Evolutionary conservation across 2,113 vertebrate genomes (phyloP).

Genomic region (Nannobrachium achirus): DNA sequence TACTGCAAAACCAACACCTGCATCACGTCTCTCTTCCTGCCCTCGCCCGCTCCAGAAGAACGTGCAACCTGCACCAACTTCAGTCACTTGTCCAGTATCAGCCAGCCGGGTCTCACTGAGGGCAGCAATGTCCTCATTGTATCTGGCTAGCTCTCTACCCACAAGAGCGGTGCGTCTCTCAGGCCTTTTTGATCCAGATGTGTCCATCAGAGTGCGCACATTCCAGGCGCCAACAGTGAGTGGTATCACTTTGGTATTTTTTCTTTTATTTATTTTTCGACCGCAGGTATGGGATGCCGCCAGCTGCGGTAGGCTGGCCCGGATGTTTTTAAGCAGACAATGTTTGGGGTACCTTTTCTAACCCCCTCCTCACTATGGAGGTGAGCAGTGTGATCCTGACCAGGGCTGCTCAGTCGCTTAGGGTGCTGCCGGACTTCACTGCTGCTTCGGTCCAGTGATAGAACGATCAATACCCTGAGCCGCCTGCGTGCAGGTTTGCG

Average conservation of each 20-base stretch:
- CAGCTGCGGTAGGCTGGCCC: slow-evolving; percentile 15
- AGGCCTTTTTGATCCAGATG: neutral
- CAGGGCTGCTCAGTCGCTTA: slow-evolving; percentile 24
- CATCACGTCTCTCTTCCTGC: no score
- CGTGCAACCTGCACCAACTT: no score
- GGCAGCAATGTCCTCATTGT: no score
- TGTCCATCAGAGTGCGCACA: no score
- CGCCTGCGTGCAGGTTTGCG: no score
- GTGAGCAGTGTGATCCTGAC: slow-evolving; percentile 30
- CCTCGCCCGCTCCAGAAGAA: no score
- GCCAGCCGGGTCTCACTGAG: no score
- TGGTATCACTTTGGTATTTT: neutral
- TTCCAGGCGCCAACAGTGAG: no score
- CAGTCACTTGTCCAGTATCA: no score
- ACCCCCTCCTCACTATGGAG: slow-evolving; percentile 29
- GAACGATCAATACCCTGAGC: slow-evolving; percentile 24
- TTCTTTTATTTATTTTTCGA: neutral
- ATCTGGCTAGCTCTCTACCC: no score
- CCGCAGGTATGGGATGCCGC: slow-evolving; percentile 11
- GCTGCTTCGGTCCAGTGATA: slow-evolving; percentile 18
- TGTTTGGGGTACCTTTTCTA: slow-evolving; percentile 24
- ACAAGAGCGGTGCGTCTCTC: no score
- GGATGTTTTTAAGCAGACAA: slow-evolving; percentile 10
- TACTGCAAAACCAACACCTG: no score
- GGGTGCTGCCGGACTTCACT: slow-evolving; percentile 16